Percentiles rank a stretch among this genome's conserved stretches.
phyloP scores from a whole-genome alignment of 2,113 vertebrate species.

The Nycticorax nycticorax region DNA sequence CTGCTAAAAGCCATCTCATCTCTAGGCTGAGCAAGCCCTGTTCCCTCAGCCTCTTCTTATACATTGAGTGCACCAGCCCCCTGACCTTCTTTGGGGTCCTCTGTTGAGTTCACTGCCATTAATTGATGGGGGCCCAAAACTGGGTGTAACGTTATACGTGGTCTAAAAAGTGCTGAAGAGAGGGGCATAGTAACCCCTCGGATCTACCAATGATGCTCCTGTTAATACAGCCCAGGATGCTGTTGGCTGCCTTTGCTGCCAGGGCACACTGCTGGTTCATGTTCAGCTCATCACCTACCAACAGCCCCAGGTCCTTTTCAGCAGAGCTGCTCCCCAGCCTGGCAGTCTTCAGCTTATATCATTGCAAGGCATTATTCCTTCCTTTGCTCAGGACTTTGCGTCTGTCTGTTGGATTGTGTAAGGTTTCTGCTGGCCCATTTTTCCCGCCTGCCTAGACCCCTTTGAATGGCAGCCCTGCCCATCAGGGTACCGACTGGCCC shows the following conservation, averaged over 20 bases:
- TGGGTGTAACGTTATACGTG: background rate
- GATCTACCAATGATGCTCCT: background rate
- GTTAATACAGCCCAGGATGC: background rate
- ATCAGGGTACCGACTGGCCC: background rate
- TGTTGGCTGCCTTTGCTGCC: background rate
- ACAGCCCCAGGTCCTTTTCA: background rate
- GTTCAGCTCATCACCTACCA: background rate
- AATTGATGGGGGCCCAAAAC: background rate
- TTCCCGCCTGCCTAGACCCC: background rate
- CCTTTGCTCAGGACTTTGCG: background rate
- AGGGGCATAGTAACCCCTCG: background rate
- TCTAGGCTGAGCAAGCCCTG: background rate
- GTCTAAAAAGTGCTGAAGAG: background rate
- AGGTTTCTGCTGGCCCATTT: background rate
- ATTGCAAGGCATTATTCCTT: background rate
- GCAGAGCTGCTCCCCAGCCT: background rate
- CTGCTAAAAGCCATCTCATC: background rate
- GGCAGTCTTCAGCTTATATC: background rate
- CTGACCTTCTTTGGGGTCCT: background rate
- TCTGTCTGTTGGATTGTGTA: background rate
- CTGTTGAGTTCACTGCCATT: no score
- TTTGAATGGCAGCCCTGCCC: background rate
- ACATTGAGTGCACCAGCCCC: background rate
- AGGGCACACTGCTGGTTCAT: background rate
- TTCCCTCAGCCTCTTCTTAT: background rate